Percentiles rank a stretch among this genome's conserved stretches.
Conservation (phyloP, 1,140 invertebrate species). For the Drosophila triauraria region DNA sequence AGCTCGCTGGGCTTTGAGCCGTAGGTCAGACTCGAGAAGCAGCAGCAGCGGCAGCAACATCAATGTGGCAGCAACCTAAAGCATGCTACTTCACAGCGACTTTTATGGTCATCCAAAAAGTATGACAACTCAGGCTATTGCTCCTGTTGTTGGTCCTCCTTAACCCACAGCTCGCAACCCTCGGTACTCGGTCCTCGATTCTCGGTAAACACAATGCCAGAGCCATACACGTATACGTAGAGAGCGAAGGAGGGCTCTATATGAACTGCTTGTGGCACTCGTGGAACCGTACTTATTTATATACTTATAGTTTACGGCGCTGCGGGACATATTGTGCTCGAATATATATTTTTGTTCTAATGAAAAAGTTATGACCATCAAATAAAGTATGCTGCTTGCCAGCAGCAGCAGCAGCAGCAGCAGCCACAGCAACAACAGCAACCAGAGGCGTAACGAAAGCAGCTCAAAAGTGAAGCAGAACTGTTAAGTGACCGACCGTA, state of each 20-base stretch:
- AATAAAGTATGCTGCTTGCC: constrained; percentile 82
- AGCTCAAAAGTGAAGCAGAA: constrained; percentile 66
- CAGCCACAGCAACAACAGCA: constrained; percentile 2
- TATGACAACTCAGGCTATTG: constrained; percentile 79
- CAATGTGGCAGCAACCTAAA: constrained; percentile 44
- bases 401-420: constrained; percentile 27
- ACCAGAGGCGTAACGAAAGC: constrained; percentile 33
- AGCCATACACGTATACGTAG: constrained; percentile 31
- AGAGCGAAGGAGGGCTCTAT: constrained; percentile 30
- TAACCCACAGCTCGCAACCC: constrained; percentile 18
- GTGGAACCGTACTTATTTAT: constrained; percentile 77
- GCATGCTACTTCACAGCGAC: constrained; percentile 77
- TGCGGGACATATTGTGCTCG: constrained; percentile 81
- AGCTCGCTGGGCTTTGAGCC: constrained; percentile 28
- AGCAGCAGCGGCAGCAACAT: constrained; percentile 13
- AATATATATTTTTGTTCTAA: constrained; percentile 83
- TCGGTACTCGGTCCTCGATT: background rate
- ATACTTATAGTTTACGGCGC: constrained; percentile 82
- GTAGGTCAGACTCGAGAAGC: constrained; percentile 20
- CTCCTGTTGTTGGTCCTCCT: constrained; percentile 54
- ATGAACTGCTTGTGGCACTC: constrained; percentile 69
- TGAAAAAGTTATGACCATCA: constrained; percentile 84
- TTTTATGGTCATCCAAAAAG: constrained; percentile 84
- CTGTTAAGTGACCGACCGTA: constrained; percentile 81
- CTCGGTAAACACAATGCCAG: constrained; percentile 15